Conservation (phyloP, 2,113 vertebrate genomes). For the Chlorodrepanis virens region DNA sequence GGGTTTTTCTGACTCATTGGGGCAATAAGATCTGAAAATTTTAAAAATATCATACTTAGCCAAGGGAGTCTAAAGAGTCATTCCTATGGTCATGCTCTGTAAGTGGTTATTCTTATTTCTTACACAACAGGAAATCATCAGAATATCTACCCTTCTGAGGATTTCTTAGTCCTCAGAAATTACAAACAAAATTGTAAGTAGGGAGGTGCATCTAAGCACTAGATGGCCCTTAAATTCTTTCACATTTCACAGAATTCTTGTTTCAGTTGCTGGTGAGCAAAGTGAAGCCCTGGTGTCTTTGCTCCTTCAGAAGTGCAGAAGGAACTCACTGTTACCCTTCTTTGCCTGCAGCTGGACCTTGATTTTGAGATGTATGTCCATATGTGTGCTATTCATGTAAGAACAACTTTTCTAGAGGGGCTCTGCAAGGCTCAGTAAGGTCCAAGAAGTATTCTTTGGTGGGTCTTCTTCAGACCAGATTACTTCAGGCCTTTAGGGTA, state of each 20-base stretch:
- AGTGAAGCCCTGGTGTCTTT: background rate
- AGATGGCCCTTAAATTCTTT: background rate
- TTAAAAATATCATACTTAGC: background rate
- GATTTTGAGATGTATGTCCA: background rate
- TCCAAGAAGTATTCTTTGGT: background rate
- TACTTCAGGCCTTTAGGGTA: background rate
- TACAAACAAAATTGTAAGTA: background rate
- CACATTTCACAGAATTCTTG: background rate
- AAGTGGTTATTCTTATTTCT: background rate
- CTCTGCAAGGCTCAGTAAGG: background rate
- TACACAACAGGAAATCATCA: background rate
- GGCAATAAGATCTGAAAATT: background rate
- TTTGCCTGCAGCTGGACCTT: background rate
- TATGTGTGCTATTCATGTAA: background rate
- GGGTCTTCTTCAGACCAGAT: background rate
- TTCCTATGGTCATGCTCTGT: background rate
- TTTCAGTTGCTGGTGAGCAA: background rate
- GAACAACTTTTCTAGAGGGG: background rate
- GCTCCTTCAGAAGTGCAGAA: background rate
- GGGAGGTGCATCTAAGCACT: background rate
- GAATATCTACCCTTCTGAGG: background rate
- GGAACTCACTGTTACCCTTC: background rate
- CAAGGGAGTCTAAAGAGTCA: background rate
- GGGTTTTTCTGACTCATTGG: background rate
- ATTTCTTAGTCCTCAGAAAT: background rate